Evolutionary conservation across 2,797 vertebrate species (phyloP).

Genomic region (Gallinago solitaria): DNA sequence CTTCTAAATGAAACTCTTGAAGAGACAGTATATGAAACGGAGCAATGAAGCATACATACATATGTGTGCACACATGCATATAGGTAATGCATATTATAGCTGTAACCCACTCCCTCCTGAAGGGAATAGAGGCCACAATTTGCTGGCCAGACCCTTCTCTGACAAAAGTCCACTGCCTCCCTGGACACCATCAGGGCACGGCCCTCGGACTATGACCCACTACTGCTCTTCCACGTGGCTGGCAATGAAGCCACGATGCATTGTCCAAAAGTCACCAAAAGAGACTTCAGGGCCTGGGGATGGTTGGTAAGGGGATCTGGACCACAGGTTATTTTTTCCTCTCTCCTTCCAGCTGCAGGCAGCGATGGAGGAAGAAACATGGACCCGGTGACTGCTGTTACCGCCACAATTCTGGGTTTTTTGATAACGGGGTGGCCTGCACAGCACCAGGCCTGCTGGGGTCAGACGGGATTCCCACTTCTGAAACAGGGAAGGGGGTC

Average conservation of each 20-base stretch:
- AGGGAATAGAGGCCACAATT: neutral
- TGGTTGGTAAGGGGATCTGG: too few species aligned
- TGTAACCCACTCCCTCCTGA: neutral
- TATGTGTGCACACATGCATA: neutral
- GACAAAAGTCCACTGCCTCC: neutral
- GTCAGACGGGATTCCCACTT: too few species aligned
- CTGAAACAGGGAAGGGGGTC: too few species aligned
- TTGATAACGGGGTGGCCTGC: too few species aligned
- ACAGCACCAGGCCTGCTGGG: too few species aligned
- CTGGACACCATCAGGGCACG: too few species aligned
- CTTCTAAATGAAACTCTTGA: neutral
- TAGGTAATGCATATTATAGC: neutral
- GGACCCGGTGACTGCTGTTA: too few species aligned
- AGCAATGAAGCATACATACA: neutral
- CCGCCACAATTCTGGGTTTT: too few species aligned
- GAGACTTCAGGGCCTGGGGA: neutral
- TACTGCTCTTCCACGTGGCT: neutral
- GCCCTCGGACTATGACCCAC: neutral
- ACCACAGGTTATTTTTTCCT: too few species aligned
- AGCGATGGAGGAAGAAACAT: too few species aligned
- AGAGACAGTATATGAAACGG: neutral
- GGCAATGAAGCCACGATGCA: rapidly evolving
- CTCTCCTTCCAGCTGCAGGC: too few species aligned
- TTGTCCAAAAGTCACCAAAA: neutral
- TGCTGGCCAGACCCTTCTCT: neutral